A percentile compares a stretch with the other conserved stretches of the same genome.
phyloP scores from a whole-genome alignment of 53 echinoderm and acorn worm species.

The Paelopatides confundens region DNA sequence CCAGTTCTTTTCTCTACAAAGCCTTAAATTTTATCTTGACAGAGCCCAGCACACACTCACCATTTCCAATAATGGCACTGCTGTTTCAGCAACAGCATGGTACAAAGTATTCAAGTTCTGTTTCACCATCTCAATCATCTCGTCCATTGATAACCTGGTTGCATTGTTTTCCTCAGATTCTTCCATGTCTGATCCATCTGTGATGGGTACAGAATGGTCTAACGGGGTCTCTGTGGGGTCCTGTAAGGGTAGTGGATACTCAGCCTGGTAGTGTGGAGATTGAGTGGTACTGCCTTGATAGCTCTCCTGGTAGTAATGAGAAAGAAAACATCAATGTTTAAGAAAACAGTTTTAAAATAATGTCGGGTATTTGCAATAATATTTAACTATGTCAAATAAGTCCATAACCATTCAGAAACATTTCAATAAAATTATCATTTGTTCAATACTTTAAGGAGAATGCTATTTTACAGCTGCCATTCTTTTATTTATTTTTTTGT shows the following conservation, averaged over 20 bases:
- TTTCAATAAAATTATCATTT: no score
- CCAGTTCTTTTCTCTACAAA: no score
- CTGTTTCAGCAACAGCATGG: background rate
- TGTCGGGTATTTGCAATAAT: no score
- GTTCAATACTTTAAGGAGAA: no score
- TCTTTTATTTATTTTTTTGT: no score
- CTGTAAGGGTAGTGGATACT: background rate
- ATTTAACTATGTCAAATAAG: no score
- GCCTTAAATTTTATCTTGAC: no score
- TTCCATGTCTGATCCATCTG: background rate
- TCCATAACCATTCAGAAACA: no score
- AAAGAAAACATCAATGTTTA: no score
- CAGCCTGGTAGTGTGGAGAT: background rate
- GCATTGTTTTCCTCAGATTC: background rate
- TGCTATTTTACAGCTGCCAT: no score
- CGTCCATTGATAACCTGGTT: background rate
- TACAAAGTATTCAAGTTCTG: background rate
- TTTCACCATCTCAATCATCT: background rate
- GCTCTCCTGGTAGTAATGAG: background rate
- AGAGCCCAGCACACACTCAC: background rate
- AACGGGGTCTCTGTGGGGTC: background rate
- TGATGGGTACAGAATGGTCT: background rate
- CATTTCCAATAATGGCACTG: background rate
- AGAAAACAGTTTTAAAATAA: no score
- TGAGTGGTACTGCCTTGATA: slow-evolving; percentile 15